These are phyloP conservation scores for Polyodon spathula DNA, from an alignment of 2,113 vertebrate genomes.

Conservation along the genomic window DNA sequence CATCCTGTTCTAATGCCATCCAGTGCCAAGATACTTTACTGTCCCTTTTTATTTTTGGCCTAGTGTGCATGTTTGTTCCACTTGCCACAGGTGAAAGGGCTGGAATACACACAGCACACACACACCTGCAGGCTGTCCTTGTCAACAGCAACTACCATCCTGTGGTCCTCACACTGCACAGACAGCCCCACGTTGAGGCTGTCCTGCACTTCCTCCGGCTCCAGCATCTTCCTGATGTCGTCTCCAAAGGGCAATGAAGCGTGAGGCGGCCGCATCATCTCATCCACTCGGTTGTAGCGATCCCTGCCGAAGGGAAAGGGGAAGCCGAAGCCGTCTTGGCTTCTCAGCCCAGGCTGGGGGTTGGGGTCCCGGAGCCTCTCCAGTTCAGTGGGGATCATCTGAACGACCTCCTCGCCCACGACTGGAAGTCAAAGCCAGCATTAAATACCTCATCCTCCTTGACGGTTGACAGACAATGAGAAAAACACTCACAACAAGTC, in stretches of 20 bases:
- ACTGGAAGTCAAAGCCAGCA: slow-evolving; percentile 30
- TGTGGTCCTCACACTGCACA: slow-evolving; percentile 71
- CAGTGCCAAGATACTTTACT: too few species aligned
- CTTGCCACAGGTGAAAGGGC: too few species aligned
- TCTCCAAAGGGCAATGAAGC: slow-evolving; percentile 20
- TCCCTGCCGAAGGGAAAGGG: slow-evolving; percentile 61
- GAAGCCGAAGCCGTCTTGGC: slow-evolving; percentile 39
- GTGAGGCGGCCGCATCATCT: slow-evolving; percentile 32
- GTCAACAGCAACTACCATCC: slow-evolving; percentile 78
- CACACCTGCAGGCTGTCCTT: slow-evolving; percentile 80
- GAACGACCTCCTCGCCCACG: slow-evolving; percentile 28
- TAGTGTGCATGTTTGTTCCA: too few species aligned
- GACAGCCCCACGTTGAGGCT: slow-evolving; percentile 53
- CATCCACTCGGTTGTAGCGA: slow-evolving; percentile 28
- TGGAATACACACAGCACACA: slow-evolving; percentile 8
- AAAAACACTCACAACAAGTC: too few species aligned
- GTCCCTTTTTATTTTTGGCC: too few species aligned
- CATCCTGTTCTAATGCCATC: too few species aligned
- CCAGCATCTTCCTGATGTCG: slow-evolving; percentile 21
- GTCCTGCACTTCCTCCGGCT: slow-evolving; percentile 65
- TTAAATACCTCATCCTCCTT: too few species aligned
- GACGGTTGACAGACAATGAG: too few species aligned
- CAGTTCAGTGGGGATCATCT: slow-evolving; percentile 62
- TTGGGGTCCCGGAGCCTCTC: slow-evolving; percentile 51
- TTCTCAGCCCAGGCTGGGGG: slow-evolving; percentile 33